Base-by-base conservation (phyloP, 2,113 vertebrate species). In the Natator depressus region DNA sequence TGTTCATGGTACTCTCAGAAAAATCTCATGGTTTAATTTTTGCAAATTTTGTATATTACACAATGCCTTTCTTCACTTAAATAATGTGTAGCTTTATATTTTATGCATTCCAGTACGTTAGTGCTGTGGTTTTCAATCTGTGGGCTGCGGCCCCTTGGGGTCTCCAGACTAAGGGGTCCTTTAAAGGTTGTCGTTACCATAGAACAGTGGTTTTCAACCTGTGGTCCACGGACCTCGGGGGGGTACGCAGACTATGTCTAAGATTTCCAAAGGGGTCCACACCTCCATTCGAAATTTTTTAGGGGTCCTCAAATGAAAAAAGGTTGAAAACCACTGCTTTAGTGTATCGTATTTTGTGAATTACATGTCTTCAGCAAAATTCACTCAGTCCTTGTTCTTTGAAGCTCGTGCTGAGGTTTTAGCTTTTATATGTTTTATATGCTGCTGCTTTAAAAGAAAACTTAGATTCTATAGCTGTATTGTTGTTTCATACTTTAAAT, bases 371-470 rank as follows among this genome's bases (percentile, higher is more conserved):
- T 97, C 24, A 87, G 98, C 97, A 95, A 97, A 98, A 97, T 95
- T 96, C 78, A 97, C 97, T 98, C 98, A 97, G 98, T 98, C 96
- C 98, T 98, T 97, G 97, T 94, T 98, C 97, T 96, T 95, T 93
- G 96, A 98, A 97, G 98, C 97, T 98, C 97, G 97, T 98, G 98
- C 98, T 98, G 97, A 98, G 96, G 95, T 98, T 98, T 98, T 98
- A 98, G 98, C 98, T 99, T 99, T 99, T 98, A 87, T 98, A 98
- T 98, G 98, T 98, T 99, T 98, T 98, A 98, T 98, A 98, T 98
- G 97, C 97, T 96, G 97, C 98, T 98, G 98, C 98, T 98, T 98
- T 98, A 97, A 98, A 98, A 98, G 95, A 98, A 97, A 98, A 98
- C 95, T 90, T 98, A 97, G 97, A 98, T 98, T 98, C 97, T 98